phyloP scores from a whole-genome alignment of 1,140 invertebrate species.

The Dufourea novaeangliae region DNA sequence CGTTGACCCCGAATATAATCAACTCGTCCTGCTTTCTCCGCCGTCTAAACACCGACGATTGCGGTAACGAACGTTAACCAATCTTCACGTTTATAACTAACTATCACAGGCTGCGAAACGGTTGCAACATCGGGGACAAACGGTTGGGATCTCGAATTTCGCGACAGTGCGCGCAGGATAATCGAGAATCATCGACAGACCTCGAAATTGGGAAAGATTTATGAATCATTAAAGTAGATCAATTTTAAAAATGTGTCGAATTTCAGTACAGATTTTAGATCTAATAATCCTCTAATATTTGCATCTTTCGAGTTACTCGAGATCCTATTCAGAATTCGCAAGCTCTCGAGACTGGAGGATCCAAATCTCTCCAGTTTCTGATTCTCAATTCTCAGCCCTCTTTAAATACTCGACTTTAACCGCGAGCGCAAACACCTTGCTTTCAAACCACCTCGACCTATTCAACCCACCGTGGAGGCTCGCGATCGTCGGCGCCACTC shows the following conservation, averaged over 20 bases:
- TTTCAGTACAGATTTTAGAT: too few species aligned
- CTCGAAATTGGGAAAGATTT: too few species aligned
- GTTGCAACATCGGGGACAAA: background rate
- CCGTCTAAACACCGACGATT: constrained; percentile 14
- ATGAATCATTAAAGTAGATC: too few species aligned
- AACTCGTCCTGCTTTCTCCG: constrained; percentile 34
- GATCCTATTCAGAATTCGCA: too few species aligned
- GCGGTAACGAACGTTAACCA: constrained; percentile 16
- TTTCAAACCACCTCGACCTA: background rate
- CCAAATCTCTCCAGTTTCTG: background rate
- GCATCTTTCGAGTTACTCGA: too few species aligned
- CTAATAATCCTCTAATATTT: too few species aligned
- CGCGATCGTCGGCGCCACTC: background rate
- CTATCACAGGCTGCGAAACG: background rate
- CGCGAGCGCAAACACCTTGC: background rate
- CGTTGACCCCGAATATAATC: constrained; percentile 46
- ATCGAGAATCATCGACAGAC: too few species aligned
- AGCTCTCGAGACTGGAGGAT: background rate
- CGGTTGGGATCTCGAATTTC: too few species aligned
- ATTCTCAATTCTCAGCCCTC: background rate
- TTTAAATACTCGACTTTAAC: background rate
- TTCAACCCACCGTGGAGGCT: background rate
- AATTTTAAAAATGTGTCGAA: too few species aligned
- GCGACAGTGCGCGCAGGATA: too few species aligned
- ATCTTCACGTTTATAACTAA: background rate